Evolutionary conservation across 2,797 vertebrate species (phyloP), one percentile per base, ranked within the genome.

Genomic region (Gephyroberyx darwinii): DNA sequence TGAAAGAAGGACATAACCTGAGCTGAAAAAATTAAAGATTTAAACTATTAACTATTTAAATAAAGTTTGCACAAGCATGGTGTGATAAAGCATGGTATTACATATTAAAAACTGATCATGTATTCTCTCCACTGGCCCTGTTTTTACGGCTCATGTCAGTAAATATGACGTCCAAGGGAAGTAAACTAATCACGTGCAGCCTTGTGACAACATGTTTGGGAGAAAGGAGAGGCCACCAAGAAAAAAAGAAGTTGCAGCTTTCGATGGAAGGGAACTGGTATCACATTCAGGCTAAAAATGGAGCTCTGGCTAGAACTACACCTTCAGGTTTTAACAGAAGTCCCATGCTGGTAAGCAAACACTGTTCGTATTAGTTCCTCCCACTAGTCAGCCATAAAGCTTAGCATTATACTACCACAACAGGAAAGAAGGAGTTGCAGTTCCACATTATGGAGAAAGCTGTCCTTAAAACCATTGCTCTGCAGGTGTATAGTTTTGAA

Each of bases 211-310:
- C 64, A 52, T 37, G 71, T 66, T 72, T 54, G 26, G 43, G 26
- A 26, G 26, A 45, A 45, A 33, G 20, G n/a, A 65, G 43, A 35
- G 33, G 54, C 62, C 63, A 33, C 31, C 14, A 43, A 8, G 65
- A 35, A 79, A 81, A 87, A 81, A 84, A 82, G 79, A 89, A 88
- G 90, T 81, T 55, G 47, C 8, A 77, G 53, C 75, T 88, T 88
- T 88, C 65, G 12, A 74, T 85, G 73, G 70, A 89, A 80, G 39
- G 78, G 80, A 91, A 85, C 74, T 67, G 56, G 65, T 79, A 63
- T 89, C 75, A 63, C 43, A 55, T 75, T 87, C 57, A 64, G 43
- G 67, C 55, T 78, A 81, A 88, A 86, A 78, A 69, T 73, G 54
- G 85, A 70, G 69, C 52, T 17, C 37, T 26, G 37, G 37, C 57